Percentiles rank a stretch among this genome's conserved stretches.
Evolutionary conservation across 53 echinoderm and acorn worm genomes (phyloP).

Genomic region (Zoroaster sp.): DNA sequence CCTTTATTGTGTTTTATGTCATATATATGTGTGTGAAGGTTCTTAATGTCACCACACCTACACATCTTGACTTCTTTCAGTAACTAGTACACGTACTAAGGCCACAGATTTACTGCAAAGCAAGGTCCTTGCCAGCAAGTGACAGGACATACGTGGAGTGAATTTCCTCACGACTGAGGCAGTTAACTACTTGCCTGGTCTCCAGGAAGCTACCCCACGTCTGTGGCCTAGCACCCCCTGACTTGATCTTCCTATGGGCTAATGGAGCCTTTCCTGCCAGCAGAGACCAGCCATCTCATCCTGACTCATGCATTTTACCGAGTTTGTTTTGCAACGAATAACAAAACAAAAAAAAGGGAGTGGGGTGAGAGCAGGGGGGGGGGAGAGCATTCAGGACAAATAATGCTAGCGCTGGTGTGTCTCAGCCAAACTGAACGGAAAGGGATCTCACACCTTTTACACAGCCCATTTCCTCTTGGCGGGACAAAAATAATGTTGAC

Average conservation of each 20-base stretch:
- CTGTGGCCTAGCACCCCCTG: constrained; percentile 20
- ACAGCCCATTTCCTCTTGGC: constrained; percentile 13
- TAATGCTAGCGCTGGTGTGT: not conserved
- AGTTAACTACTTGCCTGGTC: constrained; percentile 38
- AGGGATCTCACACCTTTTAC: not conserved
- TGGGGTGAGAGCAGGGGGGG: not conserved
- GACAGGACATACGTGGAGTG: constrained; percentile 59
- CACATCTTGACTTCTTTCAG: too few relatives aligned
- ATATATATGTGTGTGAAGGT: too few relatives aligned
- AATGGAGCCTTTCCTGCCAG: constrained; percentile 55
- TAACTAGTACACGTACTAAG: too few relatives aligned
- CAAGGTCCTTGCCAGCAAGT: constrained; percentile 12
- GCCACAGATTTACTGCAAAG: not conserved
- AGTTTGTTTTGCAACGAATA: constrained; percentile 27
- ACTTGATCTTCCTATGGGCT: constrained; percentile 49
- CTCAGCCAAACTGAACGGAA: not conserved
- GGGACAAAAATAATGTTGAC: constrained; percentile 16
- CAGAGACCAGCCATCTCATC: constrained; percentile 49
- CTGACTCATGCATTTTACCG: constrained; percentile 40
- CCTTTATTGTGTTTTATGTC: too few relatives aligned
- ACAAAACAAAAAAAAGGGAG: not conserved
- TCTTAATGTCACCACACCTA: too few relatives aligned
- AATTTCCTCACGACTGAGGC: constrained; percentile 45
- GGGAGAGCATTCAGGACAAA: not conserved
- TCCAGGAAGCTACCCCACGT: constrained; percentile 45